Conservation (phyloP, 2,797 vertebrate species). For the Buphagus erythrorhynchus region DNA sequence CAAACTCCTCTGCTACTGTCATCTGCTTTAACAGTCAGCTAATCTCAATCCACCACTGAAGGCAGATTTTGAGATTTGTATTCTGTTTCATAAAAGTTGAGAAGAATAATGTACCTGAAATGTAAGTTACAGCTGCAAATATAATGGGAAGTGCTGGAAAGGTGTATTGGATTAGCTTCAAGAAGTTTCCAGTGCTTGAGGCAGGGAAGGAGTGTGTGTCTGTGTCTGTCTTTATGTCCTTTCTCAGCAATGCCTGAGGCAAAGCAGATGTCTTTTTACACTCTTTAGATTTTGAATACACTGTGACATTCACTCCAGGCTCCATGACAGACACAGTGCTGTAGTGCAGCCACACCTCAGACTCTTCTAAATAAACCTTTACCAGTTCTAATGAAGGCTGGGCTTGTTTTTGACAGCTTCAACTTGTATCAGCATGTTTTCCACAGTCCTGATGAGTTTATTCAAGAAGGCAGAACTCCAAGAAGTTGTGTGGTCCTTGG, state of each 20-base stretch:
- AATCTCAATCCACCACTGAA: not conserved
- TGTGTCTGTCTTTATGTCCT: not conserved
- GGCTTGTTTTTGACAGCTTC: not conserved
- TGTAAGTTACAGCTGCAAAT: not conserved
- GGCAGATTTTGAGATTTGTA: not conserved
- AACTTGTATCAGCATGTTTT: not conserved
- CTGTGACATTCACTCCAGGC: not conserved
- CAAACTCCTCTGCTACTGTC: not conserved
- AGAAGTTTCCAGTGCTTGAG: not conserved
- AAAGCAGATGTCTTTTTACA: not conserved
- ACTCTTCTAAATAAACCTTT: not conserved
- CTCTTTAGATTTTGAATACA: not conserved
- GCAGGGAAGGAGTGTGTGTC: rapidly evolving
- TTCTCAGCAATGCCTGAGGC: not conserved
- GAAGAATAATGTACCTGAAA: not conserved
- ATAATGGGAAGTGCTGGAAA: not conserved
- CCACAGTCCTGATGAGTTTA: not conserved
- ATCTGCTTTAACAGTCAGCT: not conserved
- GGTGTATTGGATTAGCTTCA: not conserved
- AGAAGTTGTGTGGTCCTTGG: not conserved
- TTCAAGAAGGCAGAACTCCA: not conserved
- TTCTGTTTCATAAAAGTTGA: not conserved
- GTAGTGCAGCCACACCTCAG: not conserved
- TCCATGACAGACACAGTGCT: not conserved
- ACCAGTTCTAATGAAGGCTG: not conserved